Evolutionary conservation across 2,113 vertebrate species (phyloP), one percentile per base, ranked within the genome.

Genomic region (Oostethus manadensis): DNA sequence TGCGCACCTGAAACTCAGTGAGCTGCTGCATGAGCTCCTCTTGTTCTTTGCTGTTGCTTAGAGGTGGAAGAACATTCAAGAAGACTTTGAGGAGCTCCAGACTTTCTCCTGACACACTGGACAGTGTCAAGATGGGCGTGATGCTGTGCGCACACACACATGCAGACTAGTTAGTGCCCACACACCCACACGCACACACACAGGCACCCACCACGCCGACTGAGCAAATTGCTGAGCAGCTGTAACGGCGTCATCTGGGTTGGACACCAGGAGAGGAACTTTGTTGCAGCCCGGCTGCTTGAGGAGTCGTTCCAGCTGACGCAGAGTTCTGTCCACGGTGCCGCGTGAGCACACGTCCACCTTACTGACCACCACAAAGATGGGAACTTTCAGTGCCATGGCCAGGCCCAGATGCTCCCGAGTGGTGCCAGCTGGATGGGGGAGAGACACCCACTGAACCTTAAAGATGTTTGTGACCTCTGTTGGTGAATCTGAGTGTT

Each of bases 21-120:
- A 97, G 90, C 72, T 99, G 96, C 70, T 98, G 94, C 96, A 98
- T 98, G n/a, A 99, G 91, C 62, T 97, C 94, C 72, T 99, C 97
- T 73, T 98, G 97, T 72, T 96, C 94, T 72, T 97, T 95, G 85
- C 94, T 95, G 85, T 98, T 98, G 82, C 94, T 98, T 49, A 98
- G 91, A 2, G 97, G 96, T n/a, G 97, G 97, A 38, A 99, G 89
- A 76, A 98, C 94, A 62, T 99, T 99, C 75, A 98, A 91, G 83
- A 99, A 99, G 64, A 98, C 93, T 86, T 98, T 98, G 62, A 99
- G 90, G 59, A 97, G 78, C 66, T 99, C 95, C 58, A 99, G 79
- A 71, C 94, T 97, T 73, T 98, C 93, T 58, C 97, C 97, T 53
- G 94, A 92, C 74, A 99, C 97, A 3, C 93, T 98, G 85, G 97